Percentiles rank a stretch among this genome's conserved stretches.
Evolutionary conservation across 2,113 vertebrate genomes (phyloP).

Genomic region (Pteronura brasiliensis): DNA sequence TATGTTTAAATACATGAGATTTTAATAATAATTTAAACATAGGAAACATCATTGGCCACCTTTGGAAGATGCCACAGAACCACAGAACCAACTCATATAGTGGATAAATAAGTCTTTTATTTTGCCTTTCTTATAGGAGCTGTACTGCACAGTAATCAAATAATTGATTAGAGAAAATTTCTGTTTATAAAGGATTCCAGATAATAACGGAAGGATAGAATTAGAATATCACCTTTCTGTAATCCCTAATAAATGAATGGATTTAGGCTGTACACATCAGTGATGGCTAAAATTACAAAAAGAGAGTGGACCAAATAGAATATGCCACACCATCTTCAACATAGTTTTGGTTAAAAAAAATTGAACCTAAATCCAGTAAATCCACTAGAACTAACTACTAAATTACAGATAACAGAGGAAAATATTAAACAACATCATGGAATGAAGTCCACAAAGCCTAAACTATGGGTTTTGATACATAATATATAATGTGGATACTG

Average conservation of each 20-base stretch:
- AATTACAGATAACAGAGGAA: neutral
- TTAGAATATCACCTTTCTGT: neutral
- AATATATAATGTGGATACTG: neutral
- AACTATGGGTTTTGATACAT: neutral
- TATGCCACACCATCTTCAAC: neutral
- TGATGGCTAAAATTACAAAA: constrained; percentile 6
- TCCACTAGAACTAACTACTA: neutral
- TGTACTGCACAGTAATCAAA: neutral
- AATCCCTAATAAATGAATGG: neutral
- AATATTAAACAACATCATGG: neutral
- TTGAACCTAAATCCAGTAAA: constrained; percentile 7
- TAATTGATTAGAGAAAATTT: neutral
- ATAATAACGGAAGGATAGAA: neutral
- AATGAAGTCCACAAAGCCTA: neutral
- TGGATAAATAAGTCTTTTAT: neutral
- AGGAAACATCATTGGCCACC: neutral
- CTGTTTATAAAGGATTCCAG: neutral
- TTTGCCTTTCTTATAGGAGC: neutral
- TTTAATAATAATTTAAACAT: neutral
- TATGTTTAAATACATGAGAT: neutral
- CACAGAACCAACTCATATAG: neutral
- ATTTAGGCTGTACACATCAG: neutral
- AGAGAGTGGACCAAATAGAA: neutral
- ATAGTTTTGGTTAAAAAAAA: neutral
- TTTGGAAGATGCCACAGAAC: neutral